Percentiles rank a stretch among this genome's conserved stretches.
Evolutionary conservation across 1,140 invertebrate genomes (phyloP).

Genomic region (Rhagoletis pomonella): DNA sequence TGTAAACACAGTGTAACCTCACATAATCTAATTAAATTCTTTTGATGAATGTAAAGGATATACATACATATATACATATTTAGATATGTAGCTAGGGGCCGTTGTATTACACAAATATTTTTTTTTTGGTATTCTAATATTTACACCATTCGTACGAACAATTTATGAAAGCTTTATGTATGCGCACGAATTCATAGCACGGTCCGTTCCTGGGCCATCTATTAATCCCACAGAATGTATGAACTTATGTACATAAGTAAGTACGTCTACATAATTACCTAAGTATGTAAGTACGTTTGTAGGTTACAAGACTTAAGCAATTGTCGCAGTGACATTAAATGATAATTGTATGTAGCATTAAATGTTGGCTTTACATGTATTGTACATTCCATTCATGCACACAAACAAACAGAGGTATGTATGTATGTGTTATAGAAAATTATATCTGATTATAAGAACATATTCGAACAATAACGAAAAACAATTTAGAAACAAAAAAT

Average conservation of each 20-base stretch:
- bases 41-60: too few species aligned
- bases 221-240: constrained; percentile 30
- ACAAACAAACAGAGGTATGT: not conserved
- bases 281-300: constrained; percentile 56
- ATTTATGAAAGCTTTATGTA: not conserved
- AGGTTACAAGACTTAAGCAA: constrained; percentile 74
- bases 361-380: constrained; percentile 67
- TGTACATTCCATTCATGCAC: too few species aligned
- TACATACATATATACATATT: too few species aligned
- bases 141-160: too few species aligned
- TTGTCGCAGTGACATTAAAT: constrained; percentile 73
- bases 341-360: constrained; percentile 62
- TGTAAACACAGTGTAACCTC: too few species aligned
- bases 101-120: too few species aligned
- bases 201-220: constrained; percentile 43
- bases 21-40: too few species aligned
- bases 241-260: not conserved
- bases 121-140: too few species aligned
- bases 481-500: constrained; percentile 54
- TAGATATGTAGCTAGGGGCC: too few species aligned
- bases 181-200: constrained; percentile 20
- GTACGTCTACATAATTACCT: not conserved
- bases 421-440: constrained; percentile 19
- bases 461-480: constrained; percentile 50
- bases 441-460: constrained; percentile 54